phyloP scores from a whole-genome alignment of 2,113 vertebrate species.

The Balaenoptera acutorostrata region DNA sequence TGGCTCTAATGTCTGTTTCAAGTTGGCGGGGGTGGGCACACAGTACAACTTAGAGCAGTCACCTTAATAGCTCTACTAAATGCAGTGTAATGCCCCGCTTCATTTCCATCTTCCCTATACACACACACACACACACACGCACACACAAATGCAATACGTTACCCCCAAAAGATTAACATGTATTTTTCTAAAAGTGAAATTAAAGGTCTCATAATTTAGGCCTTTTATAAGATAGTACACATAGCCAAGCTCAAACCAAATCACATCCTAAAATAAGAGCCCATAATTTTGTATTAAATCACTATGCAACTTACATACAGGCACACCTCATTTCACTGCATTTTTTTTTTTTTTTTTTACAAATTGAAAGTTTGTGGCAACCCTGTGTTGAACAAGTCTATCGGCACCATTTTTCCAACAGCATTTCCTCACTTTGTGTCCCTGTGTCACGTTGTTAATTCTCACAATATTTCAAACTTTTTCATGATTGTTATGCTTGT shows the following conservation, averaged over 20 bases:
- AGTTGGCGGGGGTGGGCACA: not conserved
- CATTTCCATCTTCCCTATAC: not conserved
- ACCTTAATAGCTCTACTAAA: not conserved
- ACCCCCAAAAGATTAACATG: not conserved
- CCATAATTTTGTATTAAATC: not conserved
- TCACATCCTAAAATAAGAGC: not conserved
- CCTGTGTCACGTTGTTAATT: not conserved
- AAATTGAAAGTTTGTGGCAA: not conserved
- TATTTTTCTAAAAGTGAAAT: not conserved
- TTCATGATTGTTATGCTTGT: not conserved
- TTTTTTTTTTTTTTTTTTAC: not conserved
- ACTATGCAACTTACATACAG: not conserved
- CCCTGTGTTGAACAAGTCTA: not conserved
- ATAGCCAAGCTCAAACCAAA: not conserved
- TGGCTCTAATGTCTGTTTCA: not conserved
- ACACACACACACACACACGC: not conserved
- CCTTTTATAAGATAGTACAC: not conserved
- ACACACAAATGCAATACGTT: not conserved
- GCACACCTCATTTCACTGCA: rapidly evolving
- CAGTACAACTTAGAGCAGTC: not conserved
- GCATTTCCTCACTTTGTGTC: not conserved
- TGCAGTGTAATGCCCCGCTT: not conserved
- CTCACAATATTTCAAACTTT: not conserved
- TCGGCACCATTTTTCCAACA: not conserved
- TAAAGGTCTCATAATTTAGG: not conserved